These are phyloP conservation scores for Brachionus sp. DNA, from an alignment of 1,140 invertebrate genomes.

Conservation along the genomic window DNA sequence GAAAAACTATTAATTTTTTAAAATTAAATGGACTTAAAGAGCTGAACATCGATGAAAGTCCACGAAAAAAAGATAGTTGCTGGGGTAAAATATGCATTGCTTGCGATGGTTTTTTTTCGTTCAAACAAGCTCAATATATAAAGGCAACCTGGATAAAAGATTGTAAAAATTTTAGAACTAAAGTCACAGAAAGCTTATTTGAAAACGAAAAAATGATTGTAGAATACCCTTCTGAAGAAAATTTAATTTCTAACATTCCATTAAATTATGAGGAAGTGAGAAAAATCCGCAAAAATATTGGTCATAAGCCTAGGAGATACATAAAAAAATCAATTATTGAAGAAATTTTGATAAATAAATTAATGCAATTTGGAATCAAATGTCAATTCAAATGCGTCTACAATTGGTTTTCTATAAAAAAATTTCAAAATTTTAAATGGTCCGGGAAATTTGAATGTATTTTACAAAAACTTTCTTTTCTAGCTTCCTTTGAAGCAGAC, in stretches of 20 bases:
- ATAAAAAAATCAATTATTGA: not conserved
- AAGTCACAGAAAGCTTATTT: not conserved
- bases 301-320: not conserved
- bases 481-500: no score
- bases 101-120: not conserved
- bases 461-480: no score
- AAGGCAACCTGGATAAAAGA: not conserved
- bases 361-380: not conserved
- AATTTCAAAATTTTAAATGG: not conserved
- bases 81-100: not conserved
- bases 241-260: not conserved
- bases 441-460: not conserved
- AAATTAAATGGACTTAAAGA: no score
- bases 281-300: not conserved
- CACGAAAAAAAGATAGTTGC: not conserved
- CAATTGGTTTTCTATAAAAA: not conserved
- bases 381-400: not conserved
- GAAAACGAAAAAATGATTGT: not conserved
- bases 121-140: not conserved
- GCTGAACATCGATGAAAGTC: no score
- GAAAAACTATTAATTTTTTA: no score
- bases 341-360: not conserved
- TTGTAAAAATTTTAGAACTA: not conserved
- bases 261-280: no score
- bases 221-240: not conserved